Evolutionary conservation across 2,888 invertebrate species (phyloP), one percentile per base, ranked within the genome.

Genomic region (Lysandra coridon): DNA sequence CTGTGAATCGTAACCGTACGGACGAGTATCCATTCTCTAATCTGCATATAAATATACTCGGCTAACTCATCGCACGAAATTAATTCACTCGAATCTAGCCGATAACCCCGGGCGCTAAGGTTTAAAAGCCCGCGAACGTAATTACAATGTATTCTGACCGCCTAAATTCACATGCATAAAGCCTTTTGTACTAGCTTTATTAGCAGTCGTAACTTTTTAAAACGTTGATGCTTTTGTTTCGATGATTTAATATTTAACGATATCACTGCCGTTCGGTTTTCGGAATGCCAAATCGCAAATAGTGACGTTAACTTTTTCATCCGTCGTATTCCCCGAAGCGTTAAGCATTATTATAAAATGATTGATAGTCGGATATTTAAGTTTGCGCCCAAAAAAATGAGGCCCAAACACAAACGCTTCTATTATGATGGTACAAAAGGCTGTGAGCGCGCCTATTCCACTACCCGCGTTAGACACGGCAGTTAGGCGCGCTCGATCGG

Each of bases 321-420:
- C 44, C 62, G 23, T 77, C 78, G 73, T 30, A 30, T 90, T 90
- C 89, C 84, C 84, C 84, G 90, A 89, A 91, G 87, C 84, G 88
- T 89, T 90, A 90, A 89, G 93, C 92, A 88, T 90, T 93, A 93
- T 92, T 90, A 86, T 87, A 86, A 83, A 85, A 85, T 94, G 94
- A 94, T 93, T 88, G 92, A 94, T 94, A 89, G 88, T 86, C 92
- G 93, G 94, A 93, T 93, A 94, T 88, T 88, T 89, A 89, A 88
- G 84, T 85, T 86, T 85, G 87, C 85, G 86, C 84, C 81, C 81
- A 83, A 87, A 92, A 91, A 91, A 90, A 88, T 82, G 85, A 86
- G 86, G 88, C 88, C 92, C 90, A 92, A 94, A 93, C 90, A 92
- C 90, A 94, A 94, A 94, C 92, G 93, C 86, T 87, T 87, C 88